phyloP scores from a whole-genome alignment of 2,888 invertebrate species.

The Muscina levida region DNA sequence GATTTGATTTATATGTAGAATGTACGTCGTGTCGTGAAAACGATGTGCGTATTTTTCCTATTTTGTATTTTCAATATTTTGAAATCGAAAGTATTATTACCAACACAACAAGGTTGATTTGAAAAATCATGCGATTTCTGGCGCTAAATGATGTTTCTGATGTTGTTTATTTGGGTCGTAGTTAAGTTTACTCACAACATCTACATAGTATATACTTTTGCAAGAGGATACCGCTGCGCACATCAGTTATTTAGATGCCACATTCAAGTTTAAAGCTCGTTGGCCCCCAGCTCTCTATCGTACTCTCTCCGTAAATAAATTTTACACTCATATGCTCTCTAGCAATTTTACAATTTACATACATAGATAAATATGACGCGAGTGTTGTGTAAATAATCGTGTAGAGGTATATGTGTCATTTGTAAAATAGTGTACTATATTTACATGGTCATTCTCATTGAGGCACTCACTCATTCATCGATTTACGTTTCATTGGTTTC shows the following conservation, averaged over 20 bases:
- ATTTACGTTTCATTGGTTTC: not conserved
- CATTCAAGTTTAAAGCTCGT: not conserved
- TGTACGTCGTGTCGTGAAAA: too few relatives aligned
- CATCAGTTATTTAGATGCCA: not conserved
- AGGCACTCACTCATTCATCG: not conserved
- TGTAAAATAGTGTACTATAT: slow-evolving; percentile 19
- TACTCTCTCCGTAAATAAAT: not conserved
- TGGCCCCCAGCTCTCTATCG: not conserved
- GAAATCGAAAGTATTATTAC: not conserved
- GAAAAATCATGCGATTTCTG: not conserved
- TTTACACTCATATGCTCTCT: too few relatives aligned
- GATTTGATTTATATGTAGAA: too few relatives aligned
- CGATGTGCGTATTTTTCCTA: too few relatives aligned
- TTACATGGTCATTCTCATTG: slow-evolving; percentile 28
- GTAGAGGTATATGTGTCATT: not conserved
- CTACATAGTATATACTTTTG: too few relatives aligned
- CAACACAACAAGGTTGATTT: not conserved
- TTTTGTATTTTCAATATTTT: too few relatives aligned
- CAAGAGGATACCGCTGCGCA: not conserved
- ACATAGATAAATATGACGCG: not conserved
- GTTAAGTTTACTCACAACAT: slow-evolving; percentile 6
- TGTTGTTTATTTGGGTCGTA: slow-evolving; percentile 12
- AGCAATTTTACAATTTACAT: not conserved
- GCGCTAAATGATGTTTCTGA: not conserved
- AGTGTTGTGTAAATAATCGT: not conserved